Evolutionary conservation across 2,797 vertebrate species (phyloP).

Genomic region (Heliangelus exortis): DNA sequence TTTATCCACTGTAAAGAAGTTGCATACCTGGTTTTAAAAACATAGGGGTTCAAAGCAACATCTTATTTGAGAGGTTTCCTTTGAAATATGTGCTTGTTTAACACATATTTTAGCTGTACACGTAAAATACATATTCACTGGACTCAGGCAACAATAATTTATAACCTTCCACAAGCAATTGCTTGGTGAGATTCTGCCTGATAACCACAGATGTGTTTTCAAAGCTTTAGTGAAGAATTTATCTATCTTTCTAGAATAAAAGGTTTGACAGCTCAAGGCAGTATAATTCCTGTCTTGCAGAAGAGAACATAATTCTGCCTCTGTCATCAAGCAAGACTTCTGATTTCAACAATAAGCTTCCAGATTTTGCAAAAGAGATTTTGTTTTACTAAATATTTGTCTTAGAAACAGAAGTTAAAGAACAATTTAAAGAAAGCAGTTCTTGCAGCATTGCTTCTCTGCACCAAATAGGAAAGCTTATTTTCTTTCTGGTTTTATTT

Average conservation of each 20-base stretch:
- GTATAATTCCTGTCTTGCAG: background rate
- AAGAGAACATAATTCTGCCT: background rate
- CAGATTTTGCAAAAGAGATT: background rate
- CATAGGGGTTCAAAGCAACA: background rate
- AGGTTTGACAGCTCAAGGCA: background rate
- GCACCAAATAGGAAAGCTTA: background rate
- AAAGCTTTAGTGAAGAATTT: background rate
- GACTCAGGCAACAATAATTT: background rate
- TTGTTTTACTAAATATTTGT: constrained; percentile 8
- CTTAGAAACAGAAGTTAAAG: background rate
- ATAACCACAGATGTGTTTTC: background rate
- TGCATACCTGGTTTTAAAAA: background rate
- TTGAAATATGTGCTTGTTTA: background rate
- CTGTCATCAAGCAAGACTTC: background rate
- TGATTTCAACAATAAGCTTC: background rate
- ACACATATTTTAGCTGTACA: background rate
- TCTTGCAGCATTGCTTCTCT: background rate
- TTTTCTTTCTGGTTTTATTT: background rate
- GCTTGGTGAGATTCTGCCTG: background rate
- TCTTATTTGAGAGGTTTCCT: background rate
- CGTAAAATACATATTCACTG: background rate
- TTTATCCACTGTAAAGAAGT: background rate
- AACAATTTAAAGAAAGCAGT: background rate
- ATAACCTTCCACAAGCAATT: background rate
- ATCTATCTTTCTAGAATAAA: background rate